Base-by-base conservation (phyloP, 2,888 invertebrate genomes). In the Rhingia rostrata region DNA sequence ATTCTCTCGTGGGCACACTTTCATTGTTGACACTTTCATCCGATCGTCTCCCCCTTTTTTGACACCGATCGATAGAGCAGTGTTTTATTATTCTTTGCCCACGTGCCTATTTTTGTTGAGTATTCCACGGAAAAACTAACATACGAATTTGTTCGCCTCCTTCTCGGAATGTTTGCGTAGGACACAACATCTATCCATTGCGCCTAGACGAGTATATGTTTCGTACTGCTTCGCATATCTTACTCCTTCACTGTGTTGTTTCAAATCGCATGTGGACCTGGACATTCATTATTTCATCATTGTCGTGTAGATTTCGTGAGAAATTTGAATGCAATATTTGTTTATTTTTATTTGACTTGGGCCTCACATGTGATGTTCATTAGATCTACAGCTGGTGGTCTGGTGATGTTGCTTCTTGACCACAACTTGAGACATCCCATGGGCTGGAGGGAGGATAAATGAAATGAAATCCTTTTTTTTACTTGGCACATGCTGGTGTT, bases 261-360 rank as follows among this genome's bases (percentile, higher is more conserved):
- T 66, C 39, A 66, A 54, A 70, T 49, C 22, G 61, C n/a, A 60
- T 60, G 30, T 45, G 39, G 45, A 10, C 70, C 12, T 45, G 39
- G 45, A 10, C 70, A 47, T 54, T 75, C 39, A 43, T 72, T 79
- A 66, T 72, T 79, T 58, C 64, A 72, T 64, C 60, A 51, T 7
- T 37, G 43, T 54, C 43, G 45, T 51, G 32, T n/a, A 49, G 60
- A 47, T 70, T 41, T 32, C 49, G 56, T 56, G 58, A 6, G 73
- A 56, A 84, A 51, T 70, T 79, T 64, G 6, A 74, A 84, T 84
- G 84, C 58, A 79, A 79, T 84, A 84, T 84, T 75, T 84, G 80
- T 84, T 84, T 84, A 80, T 84, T 84, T 84, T 79, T 49, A 61
- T 67, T 70, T 80, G 74, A 66, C 69, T 41, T 7, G 30, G 35